These are phyloP conservation scores for Prolemur simus DNA, from an alignment of 2,113 vertebrate species.

Conservation along the genomic window DNA sequence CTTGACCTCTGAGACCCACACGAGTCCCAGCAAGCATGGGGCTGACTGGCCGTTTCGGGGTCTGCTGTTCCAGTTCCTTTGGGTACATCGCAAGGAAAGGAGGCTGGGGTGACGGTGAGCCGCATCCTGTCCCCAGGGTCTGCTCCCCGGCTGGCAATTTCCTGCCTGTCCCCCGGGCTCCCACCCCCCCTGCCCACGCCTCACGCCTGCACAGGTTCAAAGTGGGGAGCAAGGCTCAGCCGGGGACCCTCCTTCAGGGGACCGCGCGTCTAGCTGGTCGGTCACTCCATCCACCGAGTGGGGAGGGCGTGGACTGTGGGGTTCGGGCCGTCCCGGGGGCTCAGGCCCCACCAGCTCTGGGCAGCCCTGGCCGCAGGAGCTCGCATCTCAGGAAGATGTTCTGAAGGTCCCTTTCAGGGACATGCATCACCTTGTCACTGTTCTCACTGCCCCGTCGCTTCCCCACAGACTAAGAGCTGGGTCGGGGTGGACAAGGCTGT, in stretches of 20 bases:
- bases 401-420: too few relatives aligned
- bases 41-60: not conserved
- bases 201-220: not conserved
- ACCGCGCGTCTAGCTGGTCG: not conserved
- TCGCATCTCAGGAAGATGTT: fast-evolving
- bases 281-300: fast-evolving
- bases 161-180: not conserved
- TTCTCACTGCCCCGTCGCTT: not conserved
- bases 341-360: fast-evolving
- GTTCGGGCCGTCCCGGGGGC: fast-evolving
- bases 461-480: not conserved
- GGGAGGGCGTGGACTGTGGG: not conserved
- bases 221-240: not conserved
- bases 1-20: not conserved
- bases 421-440: fast-evolving
- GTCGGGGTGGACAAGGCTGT: fast-evolving
- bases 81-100: too few relatives aligned
- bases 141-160: fast-evolving
- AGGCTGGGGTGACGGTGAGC: fast-evolving
- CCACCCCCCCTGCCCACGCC: not conserved
- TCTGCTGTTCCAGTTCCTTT: not conserved
- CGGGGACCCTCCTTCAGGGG: too few relatives aligned
- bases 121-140: fast-evolving
- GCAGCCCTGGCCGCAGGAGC: fast-evolving
- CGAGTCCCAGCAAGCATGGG: fast-evolving